Evolutionary conservation across 2,797 vertebrate species (phyloP), one percentile per base, ranked within the genome.

Genomic region (Rhabdomys pumilio): DNA sequence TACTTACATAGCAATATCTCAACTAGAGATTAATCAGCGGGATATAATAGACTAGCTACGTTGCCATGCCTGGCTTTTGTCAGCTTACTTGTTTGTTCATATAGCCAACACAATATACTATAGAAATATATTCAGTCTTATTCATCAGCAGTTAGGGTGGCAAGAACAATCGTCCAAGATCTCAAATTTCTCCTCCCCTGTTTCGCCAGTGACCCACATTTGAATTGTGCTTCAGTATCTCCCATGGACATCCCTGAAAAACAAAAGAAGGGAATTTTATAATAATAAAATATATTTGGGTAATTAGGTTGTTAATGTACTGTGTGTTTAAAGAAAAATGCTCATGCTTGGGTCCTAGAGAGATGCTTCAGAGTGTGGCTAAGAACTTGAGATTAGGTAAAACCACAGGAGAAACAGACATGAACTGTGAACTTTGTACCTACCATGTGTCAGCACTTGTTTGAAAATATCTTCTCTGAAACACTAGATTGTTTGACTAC

Each of bases 391-490:
- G 38, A 47, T 81, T 92, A 61, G 12, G 29, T 29, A 0, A 41
- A 34, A 63, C 61, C 26, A 63, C 24, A 11, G 26, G 61, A 26
- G 67, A 24, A 90, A 84, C 1, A 88, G 8, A 8, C 34, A 65
- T 57, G 34, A 72, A 29, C 26, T 53, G 2, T 31, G 6, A 89
- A 14, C 20, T 94, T 84, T 84, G 22, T 19, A 67, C 79, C 6
- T 19, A 61, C 79, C 6, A 31, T 10, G 63, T 41, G 53, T 65
- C 63, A 73, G 31, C 11, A 67, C 11, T 34, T 44, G 50, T 19
- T 47, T 69, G n/a, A 90, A 95, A 90, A 15, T 29, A 84, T 65
- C 50, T 41, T 88, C 90, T 34, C 2, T 41, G 10, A 90, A 92
- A 13, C 6, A 59, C 20, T 59, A 89, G 65, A 75, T 15, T 91